Evolutionary conservation across 2,888 invertebrate species (phyloP).

Genomic region (Pherbina coryleti): DNA sequence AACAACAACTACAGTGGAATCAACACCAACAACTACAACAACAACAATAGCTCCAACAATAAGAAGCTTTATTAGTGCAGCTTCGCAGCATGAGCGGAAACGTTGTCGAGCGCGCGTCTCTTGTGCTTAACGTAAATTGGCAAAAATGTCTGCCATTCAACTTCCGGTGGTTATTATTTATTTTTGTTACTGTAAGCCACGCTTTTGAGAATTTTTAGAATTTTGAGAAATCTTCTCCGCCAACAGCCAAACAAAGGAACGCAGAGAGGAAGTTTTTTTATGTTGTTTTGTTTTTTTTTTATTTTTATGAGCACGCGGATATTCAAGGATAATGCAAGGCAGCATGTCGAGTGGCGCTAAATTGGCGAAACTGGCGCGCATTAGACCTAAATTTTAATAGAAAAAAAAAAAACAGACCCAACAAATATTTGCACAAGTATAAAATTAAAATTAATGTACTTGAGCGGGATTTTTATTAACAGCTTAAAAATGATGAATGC

Average conservation of each 20-base stretch:
- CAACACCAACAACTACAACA: not conserved
- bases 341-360: conserved; percentile 24
- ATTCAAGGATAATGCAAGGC: not conserved
- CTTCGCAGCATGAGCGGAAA: conserved; percentile 20
- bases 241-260: not conserved
- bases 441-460: conserved; percentile 21
- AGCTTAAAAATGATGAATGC: conserved; percentile 37
- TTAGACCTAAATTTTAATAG: not conserved
- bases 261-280: not conserved
- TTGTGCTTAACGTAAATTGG: conserved; percentile 15
- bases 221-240: not conserved
- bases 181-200: not conserved
- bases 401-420: not conserved
- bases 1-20: conserved; percentile 36
- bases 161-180: conserved; percentile 10
- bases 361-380: conserved; percentile 1
- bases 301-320: not conserved
- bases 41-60: not conserved
- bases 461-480: conserved; percentile 23
- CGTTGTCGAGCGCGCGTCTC: not conserved
- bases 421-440: conserved; percentile 4
- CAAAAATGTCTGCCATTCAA: conserved; percentile 30
- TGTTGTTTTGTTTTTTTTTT: not conserved
- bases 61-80: not conserved
- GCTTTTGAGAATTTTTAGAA: not conserved